Evolutionary conservation across 1,140 invertebrate species (phyloP), one percentile per base, ranked within the genome.

Genomic region (Centruroides sculpturatus): DNA sequence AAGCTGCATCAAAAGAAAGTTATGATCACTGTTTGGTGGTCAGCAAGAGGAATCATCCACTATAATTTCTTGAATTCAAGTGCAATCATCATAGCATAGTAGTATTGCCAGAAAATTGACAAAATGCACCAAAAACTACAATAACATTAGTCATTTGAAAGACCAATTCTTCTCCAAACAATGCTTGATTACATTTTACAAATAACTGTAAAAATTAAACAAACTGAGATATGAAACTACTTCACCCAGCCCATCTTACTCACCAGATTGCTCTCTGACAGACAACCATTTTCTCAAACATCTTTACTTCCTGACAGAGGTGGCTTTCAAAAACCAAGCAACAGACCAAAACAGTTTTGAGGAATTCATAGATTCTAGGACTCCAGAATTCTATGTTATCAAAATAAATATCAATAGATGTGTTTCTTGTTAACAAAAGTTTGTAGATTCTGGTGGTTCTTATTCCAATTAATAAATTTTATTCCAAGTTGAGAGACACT

Each of bases 191-290:
- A 5, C 50, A 51, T 11, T 12, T 36, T n/a, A 57, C 67, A 5
- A 56, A 51, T 47, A 35, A 53, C 3, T 11, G 47, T 11, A 54
- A 41, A 66, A 7, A 60, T 62, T 49, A 47, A 49, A 48, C 59
- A 64, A 36, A 59, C 53, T 47, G 34, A 62, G 66, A 6, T 51
- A 51, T 3, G 11, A 51, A 34, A 51, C 50, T 51, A 10, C 10
- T 51, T 10, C 50, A 51, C 23, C 23, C 23, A 23, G 23, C 23
- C 50, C 50, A 13, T 2, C 12, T 51, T 51, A 51, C 10, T 51
- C 50, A 51, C 50, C 50, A 51, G 50, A 41, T 8, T 41, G 23
- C 41, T 41, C 8, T 41, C 41, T 41, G 41, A 41, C 8, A 2
- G 41, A 41, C 8, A 6, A 41, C 41, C 41, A 41, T 41, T 41